phyloP scores from a whole-genome alignment of 2,888 invertebrate genomes.

The Drosophila meridiana region DNA sequence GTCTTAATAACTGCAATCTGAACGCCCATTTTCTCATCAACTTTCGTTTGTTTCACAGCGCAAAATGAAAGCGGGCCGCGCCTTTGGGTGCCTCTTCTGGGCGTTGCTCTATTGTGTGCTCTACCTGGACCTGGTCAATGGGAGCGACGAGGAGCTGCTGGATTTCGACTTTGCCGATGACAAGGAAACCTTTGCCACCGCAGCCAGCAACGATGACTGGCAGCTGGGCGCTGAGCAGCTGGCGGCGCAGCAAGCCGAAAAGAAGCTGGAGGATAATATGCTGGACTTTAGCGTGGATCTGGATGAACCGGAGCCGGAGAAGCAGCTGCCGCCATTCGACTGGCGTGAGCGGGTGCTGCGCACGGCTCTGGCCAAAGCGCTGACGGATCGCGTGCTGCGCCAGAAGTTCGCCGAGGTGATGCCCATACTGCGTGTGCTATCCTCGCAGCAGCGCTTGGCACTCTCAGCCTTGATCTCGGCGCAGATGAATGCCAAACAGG shows the following conservation, averaged over 20 bases:
- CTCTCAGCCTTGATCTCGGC: slow-evolving; percentile 88
- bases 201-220: slow-evolving; percentile 66
- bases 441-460: slow-evolving; percentile 87
- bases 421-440: slow-evolving; percentile 88
- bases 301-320: slow-evolving; percentile 65
- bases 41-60: slow-evolving; percentile 66
- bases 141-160: slow-evolving; percentile 71
- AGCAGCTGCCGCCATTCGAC: slow-evolving; percentile 71
- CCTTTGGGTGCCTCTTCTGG: slow-evolving; percentile 69
- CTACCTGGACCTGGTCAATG: slow-evolving; percentile 60
- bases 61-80: slow-evolving; percentile 72
- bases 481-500: slow-evolving; percentile 87
- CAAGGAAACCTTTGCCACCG: slow-evolving; percentile 80
- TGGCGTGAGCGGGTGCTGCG: slow-evolving; percentile 86
- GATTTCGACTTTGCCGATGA: slow-evolving; percentile 80
- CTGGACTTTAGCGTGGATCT: slow-evolving; percentile 73
- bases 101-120: slow-evolving; percentile 72
- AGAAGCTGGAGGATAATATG: slow-evolving; percentile 61
- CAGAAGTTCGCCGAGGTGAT: slow-evolving; percentile 88
- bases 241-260: slow-evolving; percentile 41
- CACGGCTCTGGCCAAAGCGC: slow-evolving; percentile 86
- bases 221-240: slow-evolving; percentile 70
- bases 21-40: slow-evolving; percentile 60
- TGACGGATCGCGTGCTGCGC: slow-evolving; percentile 87
- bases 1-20: slow-evolving; percentile 66